These are phyloP conservation scores for Parazoanthus atlanticus DNA, from an alignment of 92 coral and sea anemone species.

Conservation along the genomic window DNA sequence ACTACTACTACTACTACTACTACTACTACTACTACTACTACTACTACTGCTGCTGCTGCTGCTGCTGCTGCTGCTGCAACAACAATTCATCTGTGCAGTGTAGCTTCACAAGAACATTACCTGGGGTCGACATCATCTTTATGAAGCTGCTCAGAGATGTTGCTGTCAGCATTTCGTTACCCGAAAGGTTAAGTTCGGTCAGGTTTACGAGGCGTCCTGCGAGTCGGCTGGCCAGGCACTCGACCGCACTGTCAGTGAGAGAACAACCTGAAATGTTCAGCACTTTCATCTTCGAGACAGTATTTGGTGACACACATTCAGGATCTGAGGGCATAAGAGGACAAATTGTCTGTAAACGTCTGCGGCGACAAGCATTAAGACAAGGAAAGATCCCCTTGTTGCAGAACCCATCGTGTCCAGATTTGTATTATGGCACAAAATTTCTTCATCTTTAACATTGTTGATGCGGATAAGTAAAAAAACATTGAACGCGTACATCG, in stretches of 20 bases:
- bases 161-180: slow-evolving; percentile 32
- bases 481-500: neutral
- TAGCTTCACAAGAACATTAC: neutral
- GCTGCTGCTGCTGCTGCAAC: neutral
- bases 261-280: slow-evolving; percentile 40
- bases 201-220: slow-evolving; percentile 18
- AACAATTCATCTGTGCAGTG: neutral
- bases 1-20: neutral
- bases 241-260: neutral
- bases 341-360: neutral
- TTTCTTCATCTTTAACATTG: neutral
- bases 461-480: neutral
- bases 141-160: neutral
- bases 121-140: slow-evolving; percentile 8
- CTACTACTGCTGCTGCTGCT: neutral
- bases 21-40: neutral
- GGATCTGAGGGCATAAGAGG: neutral
- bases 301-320: neutral
- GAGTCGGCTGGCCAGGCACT: slow-evolving; percentile 7
- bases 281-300: slow-evolving; percentile 28
- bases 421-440: no score
- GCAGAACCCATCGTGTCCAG: neutral
- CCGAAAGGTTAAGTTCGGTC: slow-evolving; percentile 10
- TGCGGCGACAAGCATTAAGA: neutral
- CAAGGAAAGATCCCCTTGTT: slow-evolving; percentile 1